Evolutionary conservation across 2,797 vertebrate genomes (phyloP).

Genomic region (Mus caroli): DNA sequence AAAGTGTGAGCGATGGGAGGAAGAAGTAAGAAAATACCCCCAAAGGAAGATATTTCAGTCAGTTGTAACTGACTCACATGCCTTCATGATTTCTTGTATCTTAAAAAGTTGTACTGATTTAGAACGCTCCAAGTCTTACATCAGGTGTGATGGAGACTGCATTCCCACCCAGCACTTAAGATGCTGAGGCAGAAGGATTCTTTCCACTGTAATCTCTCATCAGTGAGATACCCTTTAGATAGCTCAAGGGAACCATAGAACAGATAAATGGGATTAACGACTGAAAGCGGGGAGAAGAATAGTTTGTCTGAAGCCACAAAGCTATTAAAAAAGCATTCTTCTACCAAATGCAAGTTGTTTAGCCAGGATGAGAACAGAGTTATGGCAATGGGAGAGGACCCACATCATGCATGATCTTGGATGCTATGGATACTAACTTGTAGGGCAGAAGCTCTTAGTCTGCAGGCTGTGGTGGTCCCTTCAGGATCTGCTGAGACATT

Average conservation of each 20-base stretch:
- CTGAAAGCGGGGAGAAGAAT: not conserved
- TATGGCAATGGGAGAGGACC: not conserved
- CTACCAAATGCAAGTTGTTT: not conserved
- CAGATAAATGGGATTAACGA: not conserved
- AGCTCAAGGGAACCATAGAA: not conserved
- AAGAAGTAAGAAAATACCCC: not conserved
- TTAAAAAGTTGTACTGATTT: not conserved
- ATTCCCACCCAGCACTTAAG: not conserved
- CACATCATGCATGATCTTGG: not conserved
- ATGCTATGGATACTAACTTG: not conserved
- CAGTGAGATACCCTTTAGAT: not conserved
- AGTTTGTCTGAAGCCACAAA: not conserved
- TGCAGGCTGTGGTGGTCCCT: not conserved
- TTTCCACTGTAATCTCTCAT: not conserved
- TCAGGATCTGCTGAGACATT: not conserved
- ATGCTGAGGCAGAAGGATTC: not conserved
- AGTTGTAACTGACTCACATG: not conserved
- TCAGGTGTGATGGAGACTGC: not conserved
- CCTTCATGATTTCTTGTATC: not conserved
- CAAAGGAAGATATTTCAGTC: not conserved
- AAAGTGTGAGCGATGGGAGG: slow-evolving; percentile 1
- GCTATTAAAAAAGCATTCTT: not conserved
- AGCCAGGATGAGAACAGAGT: not conserved
- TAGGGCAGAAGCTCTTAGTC: not conserved
- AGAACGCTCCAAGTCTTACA: not conserved